phyloP scores from a whole-genome alignment of 2,113 vertebrate species.

The Coryphaenoides rupestris region DNA sequence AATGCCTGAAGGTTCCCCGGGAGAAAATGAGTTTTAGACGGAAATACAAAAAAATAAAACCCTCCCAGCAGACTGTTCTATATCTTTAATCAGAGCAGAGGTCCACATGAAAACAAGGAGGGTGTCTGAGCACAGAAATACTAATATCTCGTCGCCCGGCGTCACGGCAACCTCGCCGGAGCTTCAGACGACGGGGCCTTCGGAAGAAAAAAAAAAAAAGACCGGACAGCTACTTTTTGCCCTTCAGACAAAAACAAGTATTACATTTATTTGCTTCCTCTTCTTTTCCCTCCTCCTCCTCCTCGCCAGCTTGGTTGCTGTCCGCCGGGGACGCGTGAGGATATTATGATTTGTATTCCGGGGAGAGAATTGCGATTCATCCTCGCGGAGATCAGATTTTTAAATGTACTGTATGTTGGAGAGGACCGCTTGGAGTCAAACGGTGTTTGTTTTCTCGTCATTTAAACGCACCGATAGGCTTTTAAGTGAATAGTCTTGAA shows the following conservation, averaged over 20 bases:
- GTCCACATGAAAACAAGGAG: conserved; percentile 63
- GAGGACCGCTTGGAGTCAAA: conserved; percentile 32
- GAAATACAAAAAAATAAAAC: conserved; percentile 60
- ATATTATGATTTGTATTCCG: too few relatives aligned
- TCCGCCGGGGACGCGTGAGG: too few relatives aligned
- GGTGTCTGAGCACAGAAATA: conserved; percentile 51
- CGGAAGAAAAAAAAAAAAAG: neutral
- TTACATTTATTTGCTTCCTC: too few relatives aligned
- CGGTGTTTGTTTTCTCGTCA: conserved; percentile 49
- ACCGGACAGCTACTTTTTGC: conserved; percentile 48
- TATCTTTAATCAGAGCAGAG: conserved; percentile 66
- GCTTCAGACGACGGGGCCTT: neutral
- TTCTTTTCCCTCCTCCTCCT: too few relatives aligned
- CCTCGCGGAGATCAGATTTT: conserved; percentile 21
- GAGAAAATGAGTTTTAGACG: conserved; percentile 63
- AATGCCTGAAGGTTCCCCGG: conserved; percentile 55
- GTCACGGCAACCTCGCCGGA: conserved; percentile 44
- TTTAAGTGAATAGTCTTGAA: conserved; percentile 38
- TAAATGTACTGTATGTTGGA: conserved; percentile 42
- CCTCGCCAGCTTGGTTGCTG: too few relatives aligned
- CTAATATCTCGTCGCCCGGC: conserved; percentile 43
- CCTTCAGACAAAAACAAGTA: conserved; percentile 16
- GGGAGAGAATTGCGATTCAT: conserved; percentile 19
- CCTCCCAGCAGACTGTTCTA: conserved; percentile 43
- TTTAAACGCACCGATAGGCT: conserved; percentile 42